Evolutionary conservation across 2,888 invertebrate species (phyloP), one percentile per base, ranked within the genome.

Genomic region (Leucophenga montana): DNA sequence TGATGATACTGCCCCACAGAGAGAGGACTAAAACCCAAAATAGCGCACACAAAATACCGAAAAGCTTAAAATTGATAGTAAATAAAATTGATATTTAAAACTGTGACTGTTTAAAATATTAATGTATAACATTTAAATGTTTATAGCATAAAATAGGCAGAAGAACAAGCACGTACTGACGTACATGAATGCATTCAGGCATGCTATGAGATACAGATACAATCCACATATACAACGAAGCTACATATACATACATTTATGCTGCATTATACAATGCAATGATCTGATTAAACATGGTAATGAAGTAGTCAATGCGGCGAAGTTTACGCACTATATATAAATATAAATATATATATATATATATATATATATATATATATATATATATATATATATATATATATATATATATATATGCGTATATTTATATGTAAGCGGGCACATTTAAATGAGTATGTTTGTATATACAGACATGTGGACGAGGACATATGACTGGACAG

Each of bases 261-360:
- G 66, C 57, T 27, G 69, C 73, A 71, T 78, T 72, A 69, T 75
- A 71, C 76, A 75, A 76, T 75, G 83, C 84, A 82, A 81, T 85
- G 85, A 83, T 83, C 85, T 85, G 83, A 85, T 85, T 84, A 83
- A 83, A 85, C 85, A 83, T 83, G 83, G 84, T 83, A 83, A 83
- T 83, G 84, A 83, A 83, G 84, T 83, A 85, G 83, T 84, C 84
- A 83, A 81, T 83, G 83, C 83, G 82, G 84, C 81, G 81, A 77
- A 78, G 71, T 83, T 64, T 64, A 64, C 48, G 44, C 61, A 62
- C 44, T 62, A 56, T 20, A 56, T 56, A 46, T 6, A n/a, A n/a
- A 33, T 33, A 33, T 33, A 33, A 3, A 33, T 33, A 33, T 33
- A 33, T 33, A 33, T 33, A 33, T 33, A 33, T 33, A 8, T 8